Conservation (phyloP, 2,113 vertebrate species). For the Ctenomys sociabilis region DNA sequence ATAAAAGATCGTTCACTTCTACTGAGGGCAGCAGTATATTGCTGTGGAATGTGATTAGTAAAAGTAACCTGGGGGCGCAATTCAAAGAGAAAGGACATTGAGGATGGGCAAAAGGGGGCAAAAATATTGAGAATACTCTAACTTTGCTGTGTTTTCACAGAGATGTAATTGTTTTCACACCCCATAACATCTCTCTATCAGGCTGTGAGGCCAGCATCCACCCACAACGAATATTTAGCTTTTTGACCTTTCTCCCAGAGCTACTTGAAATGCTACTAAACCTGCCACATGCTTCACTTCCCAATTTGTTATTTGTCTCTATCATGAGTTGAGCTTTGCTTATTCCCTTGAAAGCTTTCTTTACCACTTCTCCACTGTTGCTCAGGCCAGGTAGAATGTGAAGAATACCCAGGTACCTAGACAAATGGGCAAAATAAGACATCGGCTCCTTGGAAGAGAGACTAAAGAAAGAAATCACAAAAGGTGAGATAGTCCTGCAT, state of each 20-base stretch:
- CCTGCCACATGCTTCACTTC: neutral
- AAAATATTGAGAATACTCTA: neutral
- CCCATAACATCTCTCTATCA: neutral
- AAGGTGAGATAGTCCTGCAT: neutral
- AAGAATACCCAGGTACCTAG: neutral
- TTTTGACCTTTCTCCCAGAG: neutral
- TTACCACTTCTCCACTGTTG: neutral
- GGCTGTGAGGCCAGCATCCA: neutral
- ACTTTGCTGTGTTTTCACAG: neutral
- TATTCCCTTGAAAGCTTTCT: neutral
- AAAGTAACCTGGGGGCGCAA: neutral
- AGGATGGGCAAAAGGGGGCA: neutral
- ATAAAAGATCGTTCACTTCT: neutral
- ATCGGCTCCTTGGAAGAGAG: neutral
- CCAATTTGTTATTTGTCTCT: neutral
- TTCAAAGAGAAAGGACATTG: slow-evolving; percentile 13
- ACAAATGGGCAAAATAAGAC: neutral
- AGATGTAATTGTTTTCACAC: neutral
- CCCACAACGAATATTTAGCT: neutral
- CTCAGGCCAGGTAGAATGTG: neutral
- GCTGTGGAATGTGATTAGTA: neutral
- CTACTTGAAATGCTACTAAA: neutral
- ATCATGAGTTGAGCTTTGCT: neutral
- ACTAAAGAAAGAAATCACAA: neutral
- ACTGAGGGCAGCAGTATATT: neutral